Conservation (phyloP, 2,888 invertebrate species). For the Callyntrura guangdongensis region DNA sequence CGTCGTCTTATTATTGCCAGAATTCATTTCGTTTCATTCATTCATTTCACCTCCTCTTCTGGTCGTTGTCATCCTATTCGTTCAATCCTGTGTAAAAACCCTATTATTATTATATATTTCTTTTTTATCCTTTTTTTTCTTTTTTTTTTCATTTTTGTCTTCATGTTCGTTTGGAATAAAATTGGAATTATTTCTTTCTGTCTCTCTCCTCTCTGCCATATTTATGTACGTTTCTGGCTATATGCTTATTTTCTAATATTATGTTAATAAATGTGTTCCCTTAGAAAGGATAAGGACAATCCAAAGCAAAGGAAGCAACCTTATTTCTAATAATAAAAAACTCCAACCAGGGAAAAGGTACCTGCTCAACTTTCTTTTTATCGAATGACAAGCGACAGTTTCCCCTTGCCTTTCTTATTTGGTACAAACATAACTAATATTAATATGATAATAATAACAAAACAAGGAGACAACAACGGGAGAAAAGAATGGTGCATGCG, state of each 20-base stretch:
- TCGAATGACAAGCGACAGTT: background rate
- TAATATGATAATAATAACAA: constrained; percentile 50
- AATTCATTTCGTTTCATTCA: constrained; percentile 68
- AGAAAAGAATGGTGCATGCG: background rate
- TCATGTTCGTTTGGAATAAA: constrained; percentile 49
- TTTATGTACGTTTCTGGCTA: background rate
- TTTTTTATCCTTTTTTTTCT: constrained; percentile 50
- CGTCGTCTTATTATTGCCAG: constrained; percentile 62
- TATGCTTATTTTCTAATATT: constrained; percentile 29
- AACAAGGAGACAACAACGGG: background rate
- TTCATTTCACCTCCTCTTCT: constrained; percentile 61
- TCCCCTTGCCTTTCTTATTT: constrained; percentile 27
- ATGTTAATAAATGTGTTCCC: constrained; percentile 48
- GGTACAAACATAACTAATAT: constrained; percentile 36
- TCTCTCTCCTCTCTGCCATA: background rate
- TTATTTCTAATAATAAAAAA: constrained; percentile 45
- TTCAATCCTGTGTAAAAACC: constrained; percentile 44
- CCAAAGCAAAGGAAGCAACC: background rate
- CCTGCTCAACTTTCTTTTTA: constrained; percentile 41
- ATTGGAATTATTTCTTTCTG: constrained; percentile 72
- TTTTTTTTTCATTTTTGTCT: constrained; percentile 17
- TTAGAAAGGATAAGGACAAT: constrained; percentile 43
- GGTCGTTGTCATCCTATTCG: constrained; percentile 45
- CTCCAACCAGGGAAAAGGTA: background rate
- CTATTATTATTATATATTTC: constrained; percentile 45